Conservation (phyloP, 2,113 vertebrate species). For the Coryphaenoides rupestris region DNA sequence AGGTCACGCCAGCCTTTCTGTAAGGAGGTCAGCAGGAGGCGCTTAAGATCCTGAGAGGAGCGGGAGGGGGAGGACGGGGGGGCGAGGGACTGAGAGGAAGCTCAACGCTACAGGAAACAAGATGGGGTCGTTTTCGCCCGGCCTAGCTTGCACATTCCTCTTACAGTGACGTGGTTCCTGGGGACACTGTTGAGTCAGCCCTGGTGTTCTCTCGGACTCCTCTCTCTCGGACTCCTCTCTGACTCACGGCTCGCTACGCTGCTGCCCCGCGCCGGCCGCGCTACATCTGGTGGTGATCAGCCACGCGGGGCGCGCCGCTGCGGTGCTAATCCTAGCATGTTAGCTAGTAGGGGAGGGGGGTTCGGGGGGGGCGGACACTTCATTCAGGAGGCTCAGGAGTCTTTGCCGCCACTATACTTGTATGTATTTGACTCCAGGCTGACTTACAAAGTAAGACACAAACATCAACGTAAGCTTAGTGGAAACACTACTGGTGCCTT, state of each 20-base stretch:
- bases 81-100: too few species aligned
- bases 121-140: neutral
- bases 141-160: constrained; percentile 7
- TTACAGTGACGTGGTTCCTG: constrained; percentile 40
- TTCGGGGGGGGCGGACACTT: too few species aligned
- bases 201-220: constrained; percentile 10
- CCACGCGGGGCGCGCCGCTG: constrained; percentile 7
- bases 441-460: too few species aligned
- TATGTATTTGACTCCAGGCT: too few species aligned
- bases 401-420: too few species aligned
- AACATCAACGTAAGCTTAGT: too few species aligned
- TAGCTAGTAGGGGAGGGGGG: too few species aligned
- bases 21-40: too few species aligned
- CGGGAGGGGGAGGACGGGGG: too few species aligned
- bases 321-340: constrained; percentile 2
- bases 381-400: too few species aligned
- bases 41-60: too few species aligned
- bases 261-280: constrained; percentile 18
- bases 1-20: neutral
- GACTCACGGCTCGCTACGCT: constrained; percentile 21
- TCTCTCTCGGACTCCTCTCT: neutral
- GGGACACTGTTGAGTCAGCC: constrained; percentile 43
- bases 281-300: constrained; percentile 66
- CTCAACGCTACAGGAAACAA: neutral
- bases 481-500: too few species aligned